phyloP scores from a whole-genome alignment of 2,888 invertebrate species.

The Lypha dubia region DNA sequence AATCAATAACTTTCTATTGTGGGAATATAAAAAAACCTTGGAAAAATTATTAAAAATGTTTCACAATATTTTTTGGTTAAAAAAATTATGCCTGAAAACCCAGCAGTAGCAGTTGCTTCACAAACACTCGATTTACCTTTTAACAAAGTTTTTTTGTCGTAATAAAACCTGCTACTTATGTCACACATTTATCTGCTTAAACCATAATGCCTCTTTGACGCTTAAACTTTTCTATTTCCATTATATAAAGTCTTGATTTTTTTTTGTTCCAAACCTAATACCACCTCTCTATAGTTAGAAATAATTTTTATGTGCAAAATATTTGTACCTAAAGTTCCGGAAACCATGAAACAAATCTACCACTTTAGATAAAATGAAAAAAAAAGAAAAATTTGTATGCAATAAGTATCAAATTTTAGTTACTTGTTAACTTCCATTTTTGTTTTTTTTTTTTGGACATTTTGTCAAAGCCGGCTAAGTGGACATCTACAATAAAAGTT shows the following conservation, averaged over 20 bases:
- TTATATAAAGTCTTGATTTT: background rate
- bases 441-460: background rate
- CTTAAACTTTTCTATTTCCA: constrained; percentile 2
- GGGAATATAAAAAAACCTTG: too few species aligned
- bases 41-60: too few species aligned
- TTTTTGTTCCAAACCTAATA: background rate
- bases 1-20: too few species aligned
- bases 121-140: too few species aligned
- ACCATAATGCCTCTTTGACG: constrained; percentile 34
- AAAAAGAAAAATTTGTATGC: constrained; percentile 22
- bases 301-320: constrained; percentile 33
- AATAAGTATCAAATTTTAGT: constrained; percentile 6
- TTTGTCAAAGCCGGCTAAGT: constrained; percentile 13
- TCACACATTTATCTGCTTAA: constrained; percentile 20
- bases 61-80: too few species aligned
- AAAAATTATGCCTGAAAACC: too few species aligned
- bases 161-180: background rate
- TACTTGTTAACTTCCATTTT: background rate
- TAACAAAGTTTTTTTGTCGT: too few species aligned
- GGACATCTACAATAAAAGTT: constrained; percentile 17
- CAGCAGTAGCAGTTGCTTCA: too few species aligned
- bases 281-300: background rate
- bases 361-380: constrained; percentile 27
- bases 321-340: constrained; percentile 10
- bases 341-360: constrained; percentile 52